A percentile compares a stretch with the other conserved stretches of the same genome.
These are phyloP conservation scores for Montifringilla adamsi DNA, from an alignment of 2,113 vertebrate species.

Conservation along the genomic window DNA sequence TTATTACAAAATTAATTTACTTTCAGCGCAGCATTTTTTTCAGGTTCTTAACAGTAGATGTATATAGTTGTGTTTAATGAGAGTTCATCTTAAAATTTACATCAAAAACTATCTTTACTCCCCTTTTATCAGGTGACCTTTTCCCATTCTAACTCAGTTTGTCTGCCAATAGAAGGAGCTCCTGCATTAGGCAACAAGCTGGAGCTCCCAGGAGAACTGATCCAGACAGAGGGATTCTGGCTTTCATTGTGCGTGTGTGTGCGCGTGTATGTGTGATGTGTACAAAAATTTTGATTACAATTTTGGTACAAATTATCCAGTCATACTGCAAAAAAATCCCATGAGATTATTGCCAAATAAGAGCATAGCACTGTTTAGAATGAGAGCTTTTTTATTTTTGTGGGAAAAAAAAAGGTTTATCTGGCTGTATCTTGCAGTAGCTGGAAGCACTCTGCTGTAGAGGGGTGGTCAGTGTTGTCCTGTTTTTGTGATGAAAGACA, in stretches of 20 bases:
- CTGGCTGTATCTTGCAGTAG: background rate
- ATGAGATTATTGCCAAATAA: background rate
- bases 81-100: background rate
- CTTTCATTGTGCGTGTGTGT: background rate
- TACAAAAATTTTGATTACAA: constrained; percentile 24
- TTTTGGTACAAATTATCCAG: constrained; percentile 1
- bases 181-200: background rate
- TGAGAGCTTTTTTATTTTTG: background rate
- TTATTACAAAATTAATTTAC: background rate
- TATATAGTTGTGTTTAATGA: background rate
- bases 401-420: background rate
- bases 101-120: background rate
- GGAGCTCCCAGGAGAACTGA: background rate
- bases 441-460: background rate
- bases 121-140: background rate
- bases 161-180: constrained; percentile 55
- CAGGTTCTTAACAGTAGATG: background rate
- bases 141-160: background rate
- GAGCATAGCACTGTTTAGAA: background rate
- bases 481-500: background rate
- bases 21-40: background rate
- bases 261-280: background rate
- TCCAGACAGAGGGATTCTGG: background rate
- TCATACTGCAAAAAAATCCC: background rate
- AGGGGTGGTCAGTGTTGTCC: background rate